A percentile compares a stretch with the other conserved stretches of the same genome.
These are phyloP conservation scores for Diplodus sargus DNA, from an alignment of 2,797 vertebrate genomes.

Conservation along the genomic window DNA sequence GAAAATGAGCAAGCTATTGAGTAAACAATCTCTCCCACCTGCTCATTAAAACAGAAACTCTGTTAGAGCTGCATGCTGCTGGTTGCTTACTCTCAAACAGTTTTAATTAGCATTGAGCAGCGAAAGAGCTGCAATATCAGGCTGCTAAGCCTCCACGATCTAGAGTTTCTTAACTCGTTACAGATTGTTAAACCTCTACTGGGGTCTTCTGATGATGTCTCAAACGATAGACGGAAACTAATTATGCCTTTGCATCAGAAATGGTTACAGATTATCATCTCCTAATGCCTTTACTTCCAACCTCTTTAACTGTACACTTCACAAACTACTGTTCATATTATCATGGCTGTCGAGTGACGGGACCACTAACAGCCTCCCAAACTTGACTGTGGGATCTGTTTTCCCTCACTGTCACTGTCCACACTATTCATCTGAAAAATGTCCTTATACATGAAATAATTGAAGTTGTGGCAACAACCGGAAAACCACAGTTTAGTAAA, in stretches of 20 bases:
- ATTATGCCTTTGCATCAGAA: conserved; percentile 16
- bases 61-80: conserved; percentile 10
- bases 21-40: conserved; percentile 61
- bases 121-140: conserved; percentile 34
- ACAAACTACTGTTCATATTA: background rate
- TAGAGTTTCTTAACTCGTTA: background rate
- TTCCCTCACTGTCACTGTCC: background rate
- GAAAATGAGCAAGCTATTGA: conserved; percentile 48
- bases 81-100: conserved; percentile 46
- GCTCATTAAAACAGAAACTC: conserved; percentile 58
- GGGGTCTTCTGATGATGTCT: background rate
- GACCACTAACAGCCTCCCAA: background rate
- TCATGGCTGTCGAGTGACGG: background rate
- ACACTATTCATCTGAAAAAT: background rate
- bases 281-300: background rate
- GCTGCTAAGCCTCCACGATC: conserved; percentile 24
- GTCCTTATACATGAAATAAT: background rate
- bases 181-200: conserved; percentile 2
- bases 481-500: background rate
- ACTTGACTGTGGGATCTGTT: background rate
- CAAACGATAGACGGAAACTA: conserved; percentile 10
- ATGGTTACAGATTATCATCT: background rate
- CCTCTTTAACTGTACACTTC: background rate
- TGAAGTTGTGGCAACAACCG: background rate
- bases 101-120: conserved; percentile 35